phyloP scores from a whole-genome alignment of 2,113 vertebrate species.

The Phyllopteryx taeniolatus region DNA sequence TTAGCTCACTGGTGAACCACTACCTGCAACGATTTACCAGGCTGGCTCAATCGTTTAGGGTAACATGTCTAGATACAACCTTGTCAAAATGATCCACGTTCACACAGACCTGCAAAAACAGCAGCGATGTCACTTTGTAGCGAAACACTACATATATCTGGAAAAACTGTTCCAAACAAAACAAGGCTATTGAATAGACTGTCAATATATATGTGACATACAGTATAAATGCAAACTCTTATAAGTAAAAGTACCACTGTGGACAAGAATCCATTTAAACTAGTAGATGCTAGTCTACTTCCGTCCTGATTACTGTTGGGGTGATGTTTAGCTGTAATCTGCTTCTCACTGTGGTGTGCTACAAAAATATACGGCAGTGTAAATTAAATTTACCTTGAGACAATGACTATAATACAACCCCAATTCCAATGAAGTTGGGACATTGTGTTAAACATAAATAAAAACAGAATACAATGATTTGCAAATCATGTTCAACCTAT shows the following conservation, averaged over 20 bases:
- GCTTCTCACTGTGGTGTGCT: neutral
- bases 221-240: neutral
- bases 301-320: neutral
- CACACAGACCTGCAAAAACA: too few relatives aligned
- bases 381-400: neutral
- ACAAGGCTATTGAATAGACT: neutral
- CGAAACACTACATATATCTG: neutral
- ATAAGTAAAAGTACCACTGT: neutral
- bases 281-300: neutral
- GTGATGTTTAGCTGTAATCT: neutral
- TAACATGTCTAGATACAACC: too few relatives aligned
- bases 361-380: neutral
- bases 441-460: too few relatives aligned
- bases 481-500: too few relatives aligned
- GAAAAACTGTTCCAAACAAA: neutral
- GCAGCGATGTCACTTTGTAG: neutral
- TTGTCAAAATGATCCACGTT: neutral
- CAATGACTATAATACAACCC: neutral
- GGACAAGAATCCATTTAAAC: neutral
- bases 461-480: too few relatives aligned
- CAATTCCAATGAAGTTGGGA: too few relatives aligned
- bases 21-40: slow-evolving; percentile 20
- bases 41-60: neutral
- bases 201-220: neutral
- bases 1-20: slow-evolving; percentile 30